Base-by-base conservation (phyloP, 1,140 invertebrate species). In the Lepidostoma basale region DNA sequence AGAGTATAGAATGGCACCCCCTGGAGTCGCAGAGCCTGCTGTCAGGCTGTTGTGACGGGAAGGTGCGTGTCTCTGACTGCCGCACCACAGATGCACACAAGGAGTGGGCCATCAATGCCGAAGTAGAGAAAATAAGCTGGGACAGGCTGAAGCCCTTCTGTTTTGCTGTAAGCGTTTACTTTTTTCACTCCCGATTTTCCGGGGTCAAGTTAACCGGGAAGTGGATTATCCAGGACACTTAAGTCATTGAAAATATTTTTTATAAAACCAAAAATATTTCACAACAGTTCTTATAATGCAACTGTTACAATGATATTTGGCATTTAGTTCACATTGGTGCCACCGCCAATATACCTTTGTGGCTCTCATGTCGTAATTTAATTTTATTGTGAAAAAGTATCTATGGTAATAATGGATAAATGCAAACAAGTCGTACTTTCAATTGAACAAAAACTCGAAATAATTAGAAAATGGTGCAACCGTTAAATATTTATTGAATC, bases 71-170 rank as follows among this genome's bases (percentile, higher is more conserved):
- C 39, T 90, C 90, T 77, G 94, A 97, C 80, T 95, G 94, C 77
- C 85, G 91, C 69, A 82, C 83, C 66, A 79, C 89, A 16, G 85
- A 87, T 64, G 82, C 83, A 16, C 82, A 84, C 74, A 89, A 90
- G 77, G 83, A 81, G 1, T 97, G 94, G 93, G 62, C 81, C 49
- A 77, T 92, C 8, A 90, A 89, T 16, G 59, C 74, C 0, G 96
- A 98, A 85, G 89, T 97, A 26, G 96, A 98, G 83, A 88, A 88
- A 72, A 87, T 96, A n/a, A 67, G 87, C 0, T 98, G 96, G 96
- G 90, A 97, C 82, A 80, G 82, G 58, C 85, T 86, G 66, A 86
- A 91, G 74, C 85, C 90, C 3, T 89, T 89, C 76, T 85, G 87
- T 72, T 94, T 89, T 75, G 87, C 90, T 75, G 92, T 92, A 77